Evolutionary conservation across 2,797 vertebrate species (phyloP), one percentile per base, ranked within the genome.

Genomic region (Falco peregrinus): DNA sequence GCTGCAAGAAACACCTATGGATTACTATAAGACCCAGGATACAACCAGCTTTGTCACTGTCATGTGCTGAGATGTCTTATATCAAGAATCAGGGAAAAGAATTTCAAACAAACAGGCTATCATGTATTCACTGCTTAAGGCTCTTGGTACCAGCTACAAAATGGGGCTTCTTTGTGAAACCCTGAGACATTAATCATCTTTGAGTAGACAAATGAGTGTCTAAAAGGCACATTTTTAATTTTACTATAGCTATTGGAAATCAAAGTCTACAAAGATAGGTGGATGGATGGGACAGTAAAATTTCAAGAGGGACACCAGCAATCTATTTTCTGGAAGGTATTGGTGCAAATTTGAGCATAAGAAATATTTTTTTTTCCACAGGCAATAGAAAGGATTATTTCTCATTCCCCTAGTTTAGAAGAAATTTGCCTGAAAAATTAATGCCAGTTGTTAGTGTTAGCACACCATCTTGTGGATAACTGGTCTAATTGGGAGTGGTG

Each of bases 381-480:
- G 18, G 25, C 33, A 80, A 31, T 50, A 83, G 25, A 79, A 92
- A 95, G 47, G 10, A 43, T 78, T 63, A 45, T 35, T 71, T 74
- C n/a, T 78, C 21, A 39, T 28, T 60, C 10, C 22, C n/a, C 28
- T 33, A 25, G 53, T 16, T 79, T 8, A 68, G 50, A 53, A 82
- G 0, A 10, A 41, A 87, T 68, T 41, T 77, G 12, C 81, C 61
- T 71, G 67, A 33, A 75, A 92, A 82, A 51, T 19, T 26, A 74
- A 39, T 41, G 71, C 12, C 37, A 29, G 74, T 97, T 95, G 48
- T 67, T 96, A 97, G 96, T 96, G 95, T 90, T 97, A 98, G 93
- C 25, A 95, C 95, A 96, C 98, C 97, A 97, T 84, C 97, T 98
- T 95, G 98, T 98, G 97, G 97, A 87, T 93, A 88, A 86, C 50